phyloP scores from a whole-genome alignment of 2,113 vertebrate genomes.

The Spea bombifrons region DNA sequence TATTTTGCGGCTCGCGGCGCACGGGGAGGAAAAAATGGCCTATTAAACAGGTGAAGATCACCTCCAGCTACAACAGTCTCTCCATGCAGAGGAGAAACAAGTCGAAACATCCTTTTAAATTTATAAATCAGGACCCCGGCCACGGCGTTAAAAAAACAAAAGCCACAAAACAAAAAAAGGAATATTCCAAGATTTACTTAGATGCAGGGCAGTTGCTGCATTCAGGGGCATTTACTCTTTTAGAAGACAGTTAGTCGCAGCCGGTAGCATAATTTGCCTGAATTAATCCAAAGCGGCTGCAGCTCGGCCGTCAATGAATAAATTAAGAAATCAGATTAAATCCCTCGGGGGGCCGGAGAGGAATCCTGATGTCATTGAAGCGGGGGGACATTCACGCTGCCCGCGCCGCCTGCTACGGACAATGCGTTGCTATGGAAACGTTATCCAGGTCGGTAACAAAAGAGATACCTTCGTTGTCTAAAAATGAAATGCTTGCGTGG shows the following conservation, averaged over 20 bases:
- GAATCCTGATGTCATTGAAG: background rate
- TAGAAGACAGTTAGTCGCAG: no score
- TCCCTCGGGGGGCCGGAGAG: background rate
- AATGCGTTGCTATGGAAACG: background rate
- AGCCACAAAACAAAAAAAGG: no score
- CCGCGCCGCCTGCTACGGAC: background rate
- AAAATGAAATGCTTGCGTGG: no score
- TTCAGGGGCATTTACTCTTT: no score
- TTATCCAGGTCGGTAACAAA: background rate
- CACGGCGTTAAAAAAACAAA: no score
- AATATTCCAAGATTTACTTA: no score
- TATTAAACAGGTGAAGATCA: constrained; percentile 11
- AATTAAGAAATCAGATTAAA: background rate
- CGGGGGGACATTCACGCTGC: background rate
- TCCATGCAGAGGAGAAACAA: background rate
- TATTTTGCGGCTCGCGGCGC: constrained; percentile 12
- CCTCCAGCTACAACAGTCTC: background rate
- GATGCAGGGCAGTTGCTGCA: no score
- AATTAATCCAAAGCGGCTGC: no score
- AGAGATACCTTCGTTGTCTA: background rate
- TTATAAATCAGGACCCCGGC: no score
- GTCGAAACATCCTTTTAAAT: background rate
- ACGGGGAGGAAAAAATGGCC: constrained; percentile 25
- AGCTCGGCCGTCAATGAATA: background rate
- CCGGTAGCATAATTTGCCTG: no score